A percentile compares a stretch with the other conserved stretches of the same genome.
phyloP scores from a whole-genome alignment of 2,888 invertebrate species.

The Sericinus montela region DNA sequence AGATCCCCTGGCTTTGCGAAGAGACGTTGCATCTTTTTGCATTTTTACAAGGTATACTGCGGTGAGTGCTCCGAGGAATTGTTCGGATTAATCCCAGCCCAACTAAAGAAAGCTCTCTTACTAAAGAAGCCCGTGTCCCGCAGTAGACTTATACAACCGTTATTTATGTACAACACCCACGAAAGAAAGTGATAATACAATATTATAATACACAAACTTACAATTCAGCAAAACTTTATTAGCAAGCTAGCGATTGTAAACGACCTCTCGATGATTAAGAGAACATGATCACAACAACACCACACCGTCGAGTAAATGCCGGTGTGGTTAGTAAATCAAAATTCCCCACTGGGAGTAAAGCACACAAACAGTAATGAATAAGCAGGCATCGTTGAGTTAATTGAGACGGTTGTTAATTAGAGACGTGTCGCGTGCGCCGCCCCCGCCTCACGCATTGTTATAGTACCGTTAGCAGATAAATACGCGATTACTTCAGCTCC shows the following conservation, averaged over 20 bases:
- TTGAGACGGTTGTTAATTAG: conserved; percentile 64
- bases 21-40: no score
- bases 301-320: not conserved
- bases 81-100: no score
- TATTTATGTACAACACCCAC: no score
- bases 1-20: no score
- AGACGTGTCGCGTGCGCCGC: conserved; percentile 65
- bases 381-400: conserved; percentile 49
- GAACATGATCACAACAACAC: conserved; percentile 7
- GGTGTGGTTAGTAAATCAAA: conserved; percentile 9
- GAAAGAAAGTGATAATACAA: no score
- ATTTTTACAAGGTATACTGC: no score
- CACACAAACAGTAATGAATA: conserved; percentile 24
- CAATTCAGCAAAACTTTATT: conserved; percentile 9
- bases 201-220: no score
- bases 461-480: conserved; percentile 33
- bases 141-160: no score
- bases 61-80: no score
- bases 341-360: conserved; percentile 15
- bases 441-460: conserved; percentile 35
- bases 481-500: no score
- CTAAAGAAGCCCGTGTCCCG: no score
- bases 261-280: conserved; percentile 14
- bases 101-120: no score
- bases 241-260: conserved; percentile 9